Evolutionary conservation across 2,888 invertebrate species (phyloP).

Genomic region (Gymnoscelis rufifasciata): DNA sequence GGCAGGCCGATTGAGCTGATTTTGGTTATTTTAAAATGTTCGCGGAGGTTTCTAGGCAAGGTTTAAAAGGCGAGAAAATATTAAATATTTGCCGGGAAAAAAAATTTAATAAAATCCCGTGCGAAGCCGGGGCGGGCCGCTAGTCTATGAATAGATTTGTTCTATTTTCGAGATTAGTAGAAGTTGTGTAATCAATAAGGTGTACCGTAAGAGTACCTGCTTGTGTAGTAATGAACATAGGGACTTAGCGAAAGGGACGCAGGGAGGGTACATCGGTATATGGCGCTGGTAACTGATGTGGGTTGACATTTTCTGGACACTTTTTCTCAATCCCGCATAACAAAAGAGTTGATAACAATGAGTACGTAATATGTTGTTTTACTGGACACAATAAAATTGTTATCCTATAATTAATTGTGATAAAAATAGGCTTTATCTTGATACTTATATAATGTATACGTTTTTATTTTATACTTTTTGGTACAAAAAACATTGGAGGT

Average conservation of each 20-base stretch:
- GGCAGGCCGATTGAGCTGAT: too few species aligned
- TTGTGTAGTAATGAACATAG: conserved; percentile 35
- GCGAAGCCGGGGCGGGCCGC: too few species aligned
- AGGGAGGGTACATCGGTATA: conserved; percentile 27
- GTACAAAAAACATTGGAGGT: too few species aligned
- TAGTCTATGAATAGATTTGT: too few species aligned
- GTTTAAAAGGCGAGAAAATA: too few species aligned
- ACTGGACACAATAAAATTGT: conserved; percentile 1
- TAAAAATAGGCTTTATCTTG: background rate
- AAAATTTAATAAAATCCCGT: too few species aligned
- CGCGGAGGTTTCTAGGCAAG: too few species aligned
- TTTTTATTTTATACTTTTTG: too few species aligned
- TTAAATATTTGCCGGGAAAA: too few species aligned
- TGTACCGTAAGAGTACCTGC: conserved; percentile 29
- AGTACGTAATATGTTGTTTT: conserved; percentile 11
- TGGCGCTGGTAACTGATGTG: conserved; percentile 43
- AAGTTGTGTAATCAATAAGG: conserved; percentile 25
- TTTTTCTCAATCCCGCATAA: conserved; percentile 33
- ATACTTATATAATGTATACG: too few species aligned
- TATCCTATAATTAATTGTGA: conserved; percentile 4
- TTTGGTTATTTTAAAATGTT: too few species aligned
- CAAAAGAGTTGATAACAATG: conserved; percentile 21
- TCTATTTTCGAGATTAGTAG: too few species aligned
- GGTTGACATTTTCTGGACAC: conserved; percentile 49
- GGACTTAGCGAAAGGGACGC: conserved; percentile 32